Percentiles rank a stretch among this genome's conserved stretches.
Evolutionary conservation across 2,888 invertebrate species (phyloP).

Genomic region (Caenorhabditis imperialis): DNA sequence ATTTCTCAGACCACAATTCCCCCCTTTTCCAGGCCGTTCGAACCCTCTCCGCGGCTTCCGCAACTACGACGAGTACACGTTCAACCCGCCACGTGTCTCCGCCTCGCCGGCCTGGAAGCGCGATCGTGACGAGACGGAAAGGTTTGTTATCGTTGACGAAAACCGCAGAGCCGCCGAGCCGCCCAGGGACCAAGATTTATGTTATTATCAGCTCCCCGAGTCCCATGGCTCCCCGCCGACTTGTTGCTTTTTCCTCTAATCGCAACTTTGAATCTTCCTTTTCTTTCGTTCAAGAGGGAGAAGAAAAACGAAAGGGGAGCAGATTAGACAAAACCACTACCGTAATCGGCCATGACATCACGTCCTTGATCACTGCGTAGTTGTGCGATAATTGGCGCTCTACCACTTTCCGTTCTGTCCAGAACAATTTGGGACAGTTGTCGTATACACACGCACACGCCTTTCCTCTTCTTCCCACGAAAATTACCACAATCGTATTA

Average conservation of each 20-base stretch:
- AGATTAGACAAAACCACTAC: too few species aligned
- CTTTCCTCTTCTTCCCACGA: slow-evolving; percentile 1
- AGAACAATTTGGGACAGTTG: slow-evolving; percentile 7
- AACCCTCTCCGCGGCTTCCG: slow-evolving; percentile 18
- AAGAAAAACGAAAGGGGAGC: slow-evolving; percentile 4
- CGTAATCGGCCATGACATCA: too few species aligned
- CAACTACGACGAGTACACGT: slow-evolving; percentile 22
- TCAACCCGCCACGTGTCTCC: slow-evolving; percentile 35
- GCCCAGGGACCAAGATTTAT: slow-evolving; percentile 25
- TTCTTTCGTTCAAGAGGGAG: slow-evolving; percentile 1
- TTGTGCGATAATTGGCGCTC: too few species aligned
- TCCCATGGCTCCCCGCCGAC: background rate
- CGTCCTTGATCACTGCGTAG: too few species aligned
- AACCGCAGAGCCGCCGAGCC: background rate
- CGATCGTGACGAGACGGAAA: slow-evolving; percentile 36
- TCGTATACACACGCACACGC: background rate
- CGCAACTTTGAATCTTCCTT: slow-evolving; percentile 41
- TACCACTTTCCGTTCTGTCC: background rate
- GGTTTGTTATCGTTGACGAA: slow-evolving; percentile 26
- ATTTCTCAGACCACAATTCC: too few species aligned
- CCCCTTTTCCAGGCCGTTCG: slow-evolving; percentile 4
- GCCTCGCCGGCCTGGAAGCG: slow-evolving; percentile 35
- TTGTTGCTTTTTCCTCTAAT: slow-evolving; percentile 43
- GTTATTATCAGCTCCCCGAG: slow-evolving; percentile 18
- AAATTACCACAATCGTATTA: slow-evolving; percentile 44